Percentiles rank a stretch among this genome's conserved stretches.
These are phyloP conservation scores for Melanostigma gelatinosum DNA, from an alignment of 2,113 vertebrate species.

Conservation along the genomic window DNA sequence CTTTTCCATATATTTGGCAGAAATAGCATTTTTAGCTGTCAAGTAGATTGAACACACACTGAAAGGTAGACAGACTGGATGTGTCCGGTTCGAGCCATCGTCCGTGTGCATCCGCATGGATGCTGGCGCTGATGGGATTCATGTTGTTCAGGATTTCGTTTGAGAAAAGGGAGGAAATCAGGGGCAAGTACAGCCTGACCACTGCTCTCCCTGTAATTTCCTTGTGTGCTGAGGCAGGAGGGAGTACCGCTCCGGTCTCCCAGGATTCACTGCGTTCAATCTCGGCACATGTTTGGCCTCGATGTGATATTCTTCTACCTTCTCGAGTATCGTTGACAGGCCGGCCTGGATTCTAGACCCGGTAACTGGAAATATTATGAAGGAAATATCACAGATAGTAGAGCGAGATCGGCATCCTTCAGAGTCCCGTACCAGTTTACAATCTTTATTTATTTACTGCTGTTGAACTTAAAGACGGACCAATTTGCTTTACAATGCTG, in stretches of 20 bases:
- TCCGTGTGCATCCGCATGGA: not conserved
- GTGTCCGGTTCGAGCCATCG: not conserved
- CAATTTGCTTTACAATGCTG: too few species aligned
- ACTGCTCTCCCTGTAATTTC: constrained; percentile 11
- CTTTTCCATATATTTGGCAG: not conserved
- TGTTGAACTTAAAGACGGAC: too few species aligned
- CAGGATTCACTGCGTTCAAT: constrained; percentile 69
- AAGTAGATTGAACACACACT: not conserved
- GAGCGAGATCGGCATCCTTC: too few species aligned
- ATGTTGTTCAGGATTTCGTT: not conserved
- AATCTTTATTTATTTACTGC: too few species aligned
- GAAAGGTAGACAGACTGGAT: not conserved
- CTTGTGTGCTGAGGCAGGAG: constrained; percentile 42
- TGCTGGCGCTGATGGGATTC: not conserved
- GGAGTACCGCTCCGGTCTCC: constrained; percentile 54
- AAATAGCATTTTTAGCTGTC: not conserved
- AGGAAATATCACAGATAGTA: not conserved
- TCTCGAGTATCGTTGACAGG: not conserved
- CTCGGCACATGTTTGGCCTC: constrained; percentile 62
- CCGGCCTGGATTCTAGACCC: too few species aligned
- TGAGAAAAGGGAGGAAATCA: not conserved
- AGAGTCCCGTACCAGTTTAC: too few species aligned
- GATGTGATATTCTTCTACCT: constrained; percentile 41
- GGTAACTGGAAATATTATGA: not conserved
- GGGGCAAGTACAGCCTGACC: constrained; percentile 4